phyloP scores from a whole-genome alignment of 2,113 vertebrate species.

The Centropus bengalensis region DNA sequence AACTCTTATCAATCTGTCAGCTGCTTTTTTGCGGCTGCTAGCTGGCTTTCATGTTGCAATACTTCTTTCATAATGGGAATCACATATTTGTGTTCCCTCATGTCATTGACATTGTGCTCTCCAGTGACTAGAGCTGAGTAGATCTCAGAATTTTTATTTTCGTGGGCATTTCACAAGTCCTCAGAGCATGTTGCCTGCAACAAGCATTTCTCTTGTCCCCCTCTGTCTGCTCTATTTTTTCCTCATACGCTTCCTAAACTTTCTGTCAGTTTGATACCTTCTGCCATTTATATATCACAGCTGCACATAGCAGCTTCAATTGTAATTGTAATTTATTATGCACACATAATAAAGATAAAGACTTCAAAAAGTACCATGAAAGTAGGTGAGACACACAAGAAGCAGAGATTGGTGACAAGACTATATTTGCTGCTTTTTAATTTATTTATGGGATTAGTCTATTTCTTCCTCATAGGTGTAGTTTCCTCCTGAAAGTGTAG shows the following conservation, averaged over 20 bases:
- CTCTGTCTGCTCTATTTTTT: background rate
- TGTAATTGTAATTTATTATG: background rate
- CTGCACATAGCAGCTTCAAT: background rate
- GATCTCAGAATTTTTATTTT: background rate
- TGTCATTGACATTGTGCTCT: background rate
- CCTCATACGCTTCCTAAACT: background rate
- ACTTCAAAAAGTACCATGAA: background rate
- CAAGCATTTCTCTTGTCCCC: background rate
- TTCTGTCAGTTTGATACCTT: background rate
- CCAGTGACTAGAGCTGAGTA: background rate
- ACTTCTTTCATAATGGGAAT: background rate
- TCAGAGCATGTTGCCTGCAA: background rate
- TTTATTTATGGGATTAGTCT: background rate
- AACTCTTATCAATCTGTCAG: background rate
- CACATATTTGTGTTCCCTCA: background rate
- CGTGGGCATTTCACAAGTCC: background rate
- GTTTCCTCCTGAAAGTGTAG: too few relatives aligned
- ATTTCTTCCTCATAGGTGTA: background rate
- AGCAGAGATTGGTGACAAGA: background rate
- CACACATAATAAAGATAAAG: background rate
- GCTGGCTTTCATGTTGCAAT: background rate
- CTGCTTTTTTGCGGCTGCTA: background rate
- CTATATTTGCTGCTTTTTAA: background rate
- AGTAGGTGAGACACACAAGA: background rate
- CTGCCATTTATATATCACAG: background rate